Conservation (phyloP, 2,888 invertebrate genomes). For the Aleiodes alternator region DNA sequence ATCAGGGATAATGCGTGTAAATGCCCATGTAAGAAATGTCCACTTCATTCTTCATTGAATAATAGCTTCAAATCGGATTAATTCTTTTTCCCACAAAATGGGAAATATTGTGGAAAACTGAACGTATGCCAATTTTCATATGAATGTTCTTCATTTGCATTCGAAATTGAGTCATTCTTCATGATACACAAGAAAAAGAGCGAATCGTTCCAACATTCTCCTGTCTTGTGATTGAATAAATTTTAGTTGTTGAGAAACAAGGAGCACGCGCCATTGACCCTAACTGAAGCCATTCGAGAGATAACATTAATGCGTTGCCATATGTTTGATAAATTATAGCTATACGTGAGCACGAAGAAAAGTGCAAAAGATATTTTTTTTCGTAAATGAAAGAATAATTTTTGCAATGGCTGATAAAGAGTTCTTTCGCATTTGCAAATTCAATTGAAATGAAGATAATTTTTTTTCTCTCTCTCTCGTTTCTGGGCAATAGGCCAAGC, state of each 20-base stretch:
- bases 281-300: slow-evolving; percentile 31
- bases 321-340: neutral
- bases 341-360: too few species aligned
- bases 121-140: neutral
- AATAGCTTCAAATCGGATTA: too few species aligned
- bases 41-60: too few species aligned
- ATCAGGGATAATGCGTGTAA: slow-evolving; percentile 1
- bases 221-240: too few species aligned
- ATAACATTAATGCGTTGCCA: slow-evolving; percentile 41
- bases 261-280: neutral
- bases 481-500: slow-evolving; percentile 26
- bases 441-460: slow-evolving; percentile 25
- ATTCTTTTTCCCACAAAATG: too few species aligned
- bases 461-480: neutral
- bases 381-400: neutral
- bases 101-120: neutral
- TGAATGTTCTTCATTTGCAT: slow-evolving; percentile 14
- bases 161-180: slow-evolving; percentile 37
- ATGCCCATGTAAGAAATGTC: neutral
- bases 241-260: too few species aligned
- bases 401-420: neutral
- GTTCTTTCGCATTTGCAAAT: slow-evolving; percentile 20
- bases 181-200: too few species aligned
- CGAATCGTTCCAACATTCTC: too few species aligned
- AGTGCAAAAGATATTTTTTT: too few species aligned